These are phyloP conservation scores for Nemurella pictetii DNA, from an alignment of 2,888 invertebrate genomes.

Conservation along the genomic window DNA sequence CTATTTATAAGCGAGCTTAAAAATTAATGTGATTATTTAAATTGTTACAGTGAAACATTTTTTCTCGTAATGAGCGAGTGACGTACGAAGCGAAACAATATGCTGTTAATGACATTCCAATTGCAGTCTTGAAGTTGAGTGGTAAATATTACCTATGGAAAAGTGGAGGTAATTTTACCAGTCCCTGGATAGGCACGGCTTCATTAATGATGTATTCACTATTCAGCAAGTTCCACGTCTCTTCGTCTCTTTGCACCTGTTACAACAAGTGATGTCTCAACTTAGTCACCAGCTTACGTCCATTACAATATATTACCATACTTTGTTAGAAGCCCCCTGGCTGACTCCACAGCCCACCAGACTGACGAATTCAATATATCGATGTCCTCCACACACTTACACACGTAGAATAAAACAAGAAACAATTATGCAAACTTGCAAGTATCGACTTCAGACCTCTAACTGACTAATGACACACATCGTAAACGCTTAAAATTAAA, in stretches of 20 bases:
- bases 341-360: neutral
- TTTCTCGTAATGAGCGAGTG: neutral
- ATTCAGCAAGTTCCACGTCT: slow-evolving; percentile 1
- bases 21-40: neutral
- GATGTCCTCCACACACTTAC: neutral
- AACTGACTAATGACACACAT: too few relatives aligned
- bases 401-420: neutral
- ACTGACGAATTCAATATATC: neutral
- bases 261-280: neutral
- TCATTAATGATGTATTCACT: slow-evolving; percentile 12
- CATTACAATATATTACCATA: neutral
- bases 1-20: neutral
- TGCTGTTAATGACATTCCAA: neutral
- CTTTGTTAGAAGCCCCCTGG: neutral
- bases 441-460: neutral
- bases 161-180: neutral
- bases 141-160: neutral
- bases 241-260: neutral
- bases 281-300: neutral
- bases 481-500: too few relatives aligned
- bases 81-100: neutral
- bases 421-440: neutral
- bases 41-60: neutral
- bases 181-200: neutral
- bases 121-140: neutral